Percentiles rank a stretch among this genome's conserved stretches.
Evolutionary conservation across 2,888 invertebrate species (phyloP).

Genomic region (Nasonovia ribisnigri): DNA sequence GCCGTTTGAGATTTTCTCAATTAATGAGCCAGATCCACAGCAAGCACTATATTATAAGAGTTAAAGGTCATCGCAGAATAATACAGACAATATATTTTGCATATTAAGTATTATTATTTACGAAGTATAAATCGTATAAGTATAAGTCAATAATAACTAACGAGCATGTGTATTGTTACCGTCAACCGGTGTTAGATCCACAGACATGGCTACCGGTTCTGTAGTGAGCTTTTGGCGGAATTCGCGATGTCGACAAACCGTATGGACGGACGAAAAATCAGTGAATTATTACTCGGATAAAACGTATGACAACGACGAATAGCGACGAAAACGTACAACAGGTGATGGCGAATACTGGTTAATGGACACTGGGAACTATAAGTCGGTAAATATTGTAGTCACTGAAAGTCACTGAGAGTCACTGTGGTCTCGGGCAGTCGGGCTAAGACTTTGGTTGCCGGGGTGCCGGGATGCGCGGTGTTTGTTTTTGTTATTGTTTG

Average conservation of each 20-base stretch:
- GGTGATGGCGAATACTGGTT: not conserved
- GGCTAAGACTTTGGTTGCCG: no score
- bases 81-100: not conserved
- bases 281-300: not conserved
- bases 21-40: not conserved
- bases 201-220: conserved; percentile 10
- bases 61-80: no score
- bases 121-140: not conserved
- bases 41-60: not conserved
- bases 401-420: no score
- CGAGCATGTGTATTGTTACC: conserved; percentile 17
- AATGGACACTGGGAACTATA: not conserved
- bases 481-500: not conserved
- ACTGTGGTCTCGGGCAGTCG: not conserved
- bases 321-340: not conserved
- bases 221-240: not conserved
- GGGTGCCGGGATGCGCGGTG: not conserved
- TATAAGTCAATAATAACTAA: not conserved
- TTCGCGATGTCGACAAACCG: not conserved
- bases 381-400: no score
- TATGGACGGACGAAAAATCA: not conserved
- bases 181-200: not conserved
- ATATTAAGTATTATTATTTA: not conserved
- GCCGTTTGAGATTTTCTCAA: no score
- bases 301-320: not conserved